Base-by-base conservation (phyloP, 2,797 vertebrate species). In the Setipinna tenuifilis region DNA sequence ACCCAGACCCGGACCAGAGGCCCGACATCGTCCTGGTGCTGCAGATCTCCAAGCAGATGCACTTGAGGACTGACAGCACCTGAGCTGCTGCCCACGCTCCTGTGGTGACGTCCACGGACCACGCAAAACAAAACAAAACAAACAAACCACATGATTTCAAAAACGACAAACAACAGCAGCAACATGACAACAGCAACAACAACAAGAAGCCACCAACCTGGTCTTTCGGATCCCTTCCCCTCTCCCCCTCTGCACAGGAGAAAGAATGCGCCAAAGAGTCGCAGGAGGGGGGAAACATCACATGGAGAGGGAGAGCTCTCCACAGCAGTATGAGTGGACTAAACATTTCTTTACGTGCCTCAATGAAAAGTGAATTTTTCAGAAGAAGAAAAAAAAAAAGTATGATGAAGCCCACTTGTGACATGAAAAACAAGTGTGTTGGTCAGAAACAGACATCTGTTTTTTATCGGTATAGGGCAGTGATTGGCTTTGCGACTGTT, bases 31-130 rank as follows among this genome's bases (percentile, higher is more conserved):
- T 94, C 0, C 98, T 97, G 2, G 96, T 99, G 93, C 96, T 97
- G 93, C 97, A 98, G 91, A 92, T 96, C 6, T 95, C 97, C 82
- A 96, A 95, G 91, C 97, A 98, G 92, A 98, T 98, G 97, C 96
- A 98, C 5, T 91, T 96, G 83, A 97, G 97, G 97, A 97, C 94
- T 4, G 93, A 97, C 62, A 98, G 97, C 95, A 97, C 96, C 93
- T 98, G 96, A 97, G 65, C 7, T 1, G 35, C 71, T 7, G 35
- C 17, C 4, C 1, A 21, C 31, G 31, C 71, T 21, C 31, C 71
- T 44, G 71, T 78, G 71, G 35, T 78, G 71, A 78, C 6, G 71
- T 44, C 71, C 71, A 78, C 35, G 71, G 71, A 44, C 71, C 71
- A 44, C 31, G 31, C 71, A 35, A 21, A 75, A 2, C 7, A 9